Percentiles rank a stretch among this genome's conserved stretches.
phyloP scores from a whole-genome alignment of 1,140 invertebrate species.

The Diorhabda elongata region DNA sequence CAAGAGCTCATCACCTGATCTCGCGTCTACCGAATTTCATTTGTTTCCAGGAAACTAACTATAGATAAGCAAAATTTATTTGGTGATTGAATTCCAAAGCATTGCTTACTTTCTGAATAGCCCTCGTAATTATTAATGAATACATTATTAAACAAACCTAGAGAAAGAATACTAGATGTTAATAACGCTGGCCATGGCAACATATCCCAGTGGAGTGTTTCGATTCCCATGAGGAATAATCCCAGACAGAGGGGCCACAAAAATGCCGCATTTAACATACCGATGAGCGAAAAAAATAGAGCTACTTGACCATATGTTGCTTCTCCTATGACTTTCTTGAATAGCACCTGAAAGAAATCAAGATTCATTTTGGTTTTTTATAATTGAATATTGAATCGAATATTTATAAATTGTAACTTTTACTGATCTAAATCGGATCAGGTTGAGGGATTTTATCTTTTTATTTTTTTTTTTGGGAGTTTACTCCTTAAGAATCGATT shows the following conservation, averaged over 20 bases:
- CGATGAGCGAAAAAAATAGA: slow-evolving; percentile 82
- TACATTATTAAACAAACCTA: slow-evolving; percentile 56
- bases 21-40: neutral
- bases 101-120: neutral
- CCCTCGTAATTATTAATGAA: neutral
- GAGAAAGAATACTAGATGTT: slow-evolving; percentile 69
- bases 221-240: slow-evolving; percentile 78
- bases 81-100: neutral
- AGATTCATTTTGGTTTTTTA: neutral
- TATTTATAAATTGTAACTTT: too few species aligned
- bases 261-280: slow-evolving; percentile 74
- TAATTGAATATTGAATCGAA: too few species aligned
- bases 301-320: slow-evolving; percentile 82
- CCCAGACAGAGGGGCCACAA: slow-evolving; percentile 82
- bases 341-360: slow-evolving; percentile 3
- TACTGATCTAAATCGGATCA: too few species aligned
- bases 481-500: too few species aligned
- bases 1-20: too few species aligned
- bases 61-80: neutral
- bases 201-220: slow-evolving; percentile 70
- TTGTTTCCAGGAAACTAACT: neutral
- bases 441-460: too few species aligned
- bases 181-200: slow-evolving; percentile 79
- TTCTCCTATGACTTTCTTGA: slow-evolving; percentile 71
- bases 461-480: neutral